Percentiles rank a stretch among this genome's conserved stretches.
These are phyloP conservation scores for Nipponia nippon DNA, from an alignment of 2,113 vertebrate genomes.

Conservation along the genomic window DNA sequence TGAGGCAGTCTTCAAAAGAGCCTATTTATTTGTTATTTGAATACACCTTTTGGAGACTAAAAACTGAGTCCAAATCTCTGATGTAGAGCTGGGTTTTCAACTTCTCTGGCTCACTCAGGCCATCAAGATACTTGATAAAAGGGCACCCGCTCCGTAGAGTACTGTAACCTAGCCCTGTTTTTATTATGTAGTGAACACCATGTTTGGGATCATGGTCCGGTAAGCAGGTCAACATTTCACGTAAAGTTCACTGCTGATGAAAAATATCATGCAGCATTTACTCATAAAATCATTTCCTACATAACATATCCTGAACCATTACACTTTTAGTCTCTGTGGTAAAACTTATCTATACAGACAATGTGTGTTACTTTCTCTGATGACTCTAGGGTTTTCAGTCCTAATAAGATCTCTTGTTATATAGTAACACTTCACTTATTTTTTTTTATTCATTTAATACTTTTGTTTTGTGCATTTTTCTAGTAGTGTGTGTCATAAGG, in stretches of 20 bases:
- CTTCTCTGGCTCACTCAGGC: background rate
- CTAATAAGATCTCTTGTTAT: background rate
- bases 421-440: background rate
- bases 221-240: background rate
- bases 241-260: background rate
- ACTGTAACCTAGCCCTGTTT: background rate
- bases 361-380: background rate
- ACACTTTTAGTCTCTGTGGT: background rate
- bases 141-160: background rate
- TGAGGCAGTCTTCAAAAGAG: background rate
- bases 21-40: background rate
- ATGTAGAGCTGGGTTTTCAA: background rate
- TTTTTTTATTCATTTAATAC: background rate
- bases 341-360: background rate
- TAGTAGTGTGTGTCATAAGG: background rate
- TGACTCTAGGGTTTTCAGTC: background rate
- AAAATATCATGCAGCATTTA: background rate
- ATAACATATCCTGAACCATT: background rate
- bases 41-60: background rate
- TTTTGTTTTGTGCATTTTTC: background rate
- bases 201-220: background rate
- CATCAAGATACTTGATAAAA: background rate
- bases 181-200: background rate
- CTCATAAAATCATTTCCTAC: background rate
- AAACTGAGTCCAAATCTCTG: background rate